Evolutionary conservation across 1,140 invertebrate genomes (phyloP).

Genomic region (Bombus polaris): DNA sequence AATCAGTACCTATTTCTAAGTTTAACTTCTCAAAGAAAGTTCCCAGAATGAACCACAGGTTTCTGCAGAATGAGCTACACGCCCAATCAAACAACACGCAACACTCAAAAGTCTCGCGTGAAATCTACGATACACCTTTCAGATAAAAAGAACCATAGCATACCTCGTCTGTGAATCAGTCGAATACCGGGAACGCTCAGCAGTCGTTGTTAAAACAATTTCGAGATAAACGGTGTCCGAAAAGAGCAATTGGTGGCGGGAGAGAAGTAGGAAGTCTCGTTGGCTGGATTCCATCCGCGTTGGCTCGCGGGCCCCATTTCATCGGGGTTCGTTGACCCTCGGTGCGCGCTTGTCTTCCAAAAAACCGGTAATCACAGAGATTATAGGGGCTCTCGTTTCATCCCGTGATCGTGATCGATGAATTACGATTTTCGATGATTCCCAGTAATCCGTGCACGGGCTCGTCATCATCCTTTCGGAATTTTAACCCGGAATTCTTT

Average conservation of each 20-base stretch:
- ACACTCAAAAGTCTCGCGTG: neutral
- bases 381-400: conserved; percentile 43
- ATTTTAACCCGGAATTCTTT: conserved; percentile 11
- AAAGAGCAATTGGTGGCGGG: neutral
- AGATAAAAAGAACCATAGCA: neutral
- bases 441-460: conserved; percentile 39
- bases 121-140: neutral
- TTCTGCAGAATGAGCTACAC: no score
- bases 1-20: no score
- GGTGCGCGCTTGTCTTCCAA: conserved; percentile 21
- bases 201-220: conserved; percentile 5
- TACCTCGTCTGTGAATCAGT: neutral
- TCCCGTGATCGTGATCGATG: conserved; percentile 47
- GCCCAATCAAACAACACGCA: neutral
- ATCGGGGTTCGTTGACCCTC: conserved; percentile 39
- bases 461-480: conserved; percentile 27
- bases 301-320: neutral
- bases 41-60: no score
- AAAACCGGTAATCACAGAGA: conserved; percentile 45
- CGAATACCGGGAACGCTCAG: neutral
- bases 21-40: no score
- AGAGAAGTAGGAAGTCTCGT: conserved; percentile 15
- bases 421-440: conserved; percentile 46
- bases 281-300: conserved; percentile 2
- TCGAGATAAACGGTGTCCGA: conserved; percentile 7